Conservation (phyloP, 1,140 invertebrate genomes). For the Dendroctonus ponderosae region DNA sequence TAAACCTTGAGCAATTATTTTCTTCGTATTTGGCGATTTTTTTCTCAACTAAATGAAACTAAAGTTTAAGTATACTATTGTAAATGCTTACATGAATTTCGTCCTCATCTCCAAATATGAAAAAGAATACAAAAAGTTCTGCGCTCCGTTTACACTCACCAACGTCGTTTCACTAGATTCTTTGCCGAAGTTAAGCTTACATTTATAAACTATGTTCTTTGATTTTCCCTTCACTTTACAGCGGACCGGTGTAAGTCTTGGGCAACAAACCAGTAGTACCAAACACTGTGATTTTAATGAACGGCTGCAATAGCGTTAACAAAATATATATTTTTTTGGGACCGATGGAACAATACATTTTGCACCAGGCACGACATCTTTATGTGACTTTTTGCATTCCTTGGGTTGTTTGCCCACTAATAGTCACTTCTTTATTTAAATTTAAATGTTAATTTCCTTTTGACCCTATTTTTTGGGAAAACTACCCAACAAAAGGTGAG, state of each 20-base stretch:
- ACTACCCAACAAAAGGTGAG: too few relatives aligned
- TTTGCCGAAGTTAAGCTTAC: conserved; percentile 24
- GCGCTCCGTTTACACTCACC: conserved; percentile 25
- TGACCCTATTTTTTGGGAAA: too few relatives aligned
- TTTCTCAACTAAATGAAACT: not conserved
- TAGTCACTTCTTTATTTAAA: too few relatives aligned
- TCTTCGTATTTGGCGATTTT: too few relatives aligned
- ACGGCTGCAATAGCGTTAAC: too few relatives aligned
- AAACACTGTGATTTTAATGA: too few relatives aligned
- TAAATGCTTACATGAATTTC: conserved; percentile 31
- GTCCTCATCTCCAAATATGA: conserved; percentile 28
- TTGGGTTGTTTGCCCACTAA: too few relatives aligned
- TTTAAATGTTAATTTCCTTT: too few relatives aligned
- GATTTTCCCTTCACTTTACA: conserved; percentile 43
- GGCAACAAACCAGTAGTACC: not conserved
- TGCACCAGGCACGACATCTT: too few relatives aligned
- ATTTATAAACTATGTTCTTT: conserved; percentile 37
- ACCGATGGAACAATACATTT: too few relatives aligned
- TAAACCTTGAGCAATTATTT: not conserved
- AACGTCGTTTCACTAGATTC: conserved; percentile 31
- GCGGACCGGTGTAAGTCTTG: conserved; percentile 33
- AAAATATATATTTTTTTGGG: too few relatives aligned
- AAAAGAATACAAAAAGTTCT: conserved; percentile 18
- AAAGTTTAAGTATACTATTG: not conserved
- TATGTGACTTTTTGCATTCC: too few relatives aligned